Conservation (phyloP, 1,140 invertebrate species). For the Procambarus virginalis region DNA sequence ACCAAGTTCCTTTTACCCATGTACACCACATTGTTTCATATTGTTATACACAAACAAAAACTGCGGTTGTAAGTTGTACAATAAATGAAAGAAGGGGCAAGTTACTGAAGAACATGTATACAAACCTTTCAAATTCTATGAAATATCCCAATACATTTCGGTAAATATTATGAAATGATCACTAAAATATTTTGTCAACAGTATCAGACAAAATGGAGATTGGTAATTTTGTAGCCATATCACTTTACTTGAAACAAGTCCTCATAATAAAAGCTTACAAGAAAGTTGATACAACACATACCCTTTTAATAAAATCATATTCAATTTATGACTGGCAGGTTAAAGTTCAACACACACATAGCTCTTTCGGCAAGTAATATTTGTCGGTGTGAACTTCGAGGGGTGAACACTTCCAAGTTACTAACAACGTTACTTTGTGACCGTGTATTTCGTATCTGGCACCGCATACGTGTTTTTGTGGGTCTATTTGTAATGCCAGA, state of each 20-base stretch:
- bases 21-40: not conserved
- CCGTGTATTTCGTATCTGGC: conserved; percentile 21
- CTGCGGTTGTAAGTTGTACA: not conserved
- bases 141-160: not conserved
- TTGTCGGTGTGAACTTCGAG: conserved; percentile 25
- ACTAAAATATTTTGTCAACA: not conserved
- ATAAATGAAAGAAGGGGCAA: not conserved
- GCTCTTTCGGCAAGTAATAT: conserved; percentile 32
- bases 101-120: not conserved
- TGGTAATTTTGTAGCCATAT: not conserved
- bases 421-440: conserved; percentile 22
- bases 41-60: not conserved
- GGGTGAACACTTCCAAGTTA: conserved; percentile 14
- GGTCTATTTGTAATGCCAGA: not conserved
- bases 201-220: not conserved
- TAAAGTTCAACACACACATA: conserved; percentile 53
- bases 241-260: not conserved
- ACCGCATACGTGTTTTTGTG: not conserved
- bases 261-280: not conserved
- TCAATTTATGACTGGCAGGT: conserved; percentile 44
- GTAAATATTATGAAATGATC: not conserved
- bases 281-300: conserved; percentile 1
- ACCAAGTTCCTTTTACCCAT: not conserved
- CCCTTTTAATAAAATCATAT: conserved; percentile 2
- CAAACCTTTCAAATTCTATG: not conserved